Percentiles rank a stretch among this genome's conserved stretches.
phyloP scores from a whole-genome alignment of 2,797 vertebrate genomes.

The Pangasius sanitwongsei region DNA sequence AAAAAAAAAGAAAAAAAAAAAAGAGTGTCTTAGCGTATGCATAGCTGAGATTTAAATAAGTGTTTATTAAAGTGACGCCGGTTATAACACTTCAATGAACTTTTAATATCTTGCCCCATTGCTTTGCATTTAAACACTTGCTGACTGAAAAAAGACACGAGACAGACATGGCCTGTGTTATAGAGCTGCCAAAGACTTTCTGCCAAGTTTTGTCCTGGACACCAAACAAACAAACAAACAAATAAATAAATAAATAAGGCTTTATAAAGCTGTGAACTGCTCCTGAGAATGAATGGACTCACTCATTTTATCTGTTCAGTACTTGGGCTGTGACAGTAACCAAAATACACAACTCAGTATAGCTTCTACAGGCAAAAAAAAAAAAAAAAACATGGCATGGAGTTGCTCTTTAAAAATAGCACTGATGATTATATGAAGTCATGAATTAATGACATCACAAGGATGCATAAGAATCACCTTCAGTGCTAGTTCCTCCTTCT shows the following conservation, averaged over 20 bases:
- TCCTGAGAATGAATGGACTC: background rate
- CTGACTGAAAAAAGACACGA: background rate
- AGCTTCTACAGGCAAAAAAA: background rate
- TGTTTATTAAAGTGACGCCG: background rate
- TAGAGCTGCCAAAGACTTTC: background rate
- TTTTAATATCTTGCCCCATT: background rate
- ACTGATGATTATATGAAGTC: background rate
- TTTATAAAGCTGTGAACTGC: background rate
- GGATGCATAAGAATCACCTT: slow-evolving; percentile 78
- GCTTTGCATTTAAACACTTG: background rate
- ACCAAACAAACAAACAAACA: too few relatives aligned
- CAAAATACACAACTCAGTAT: background rate
- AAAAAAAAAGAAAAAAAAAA: too few relatives aligned
- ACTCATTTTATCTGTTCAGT: background rate
- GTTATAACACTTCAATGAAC: background rate
- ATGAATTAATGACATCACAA: background rate
- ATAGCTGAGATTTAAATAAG: background rate
- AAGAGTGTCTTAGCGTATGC: background rate
- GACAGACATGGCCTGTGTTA: background rate
- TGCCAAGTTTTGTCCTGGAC: too few relatives aligned
- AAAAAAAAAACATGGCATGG: too few relatives aligned
- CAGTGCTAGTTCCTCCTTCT: slow-evolving; percentile 85
- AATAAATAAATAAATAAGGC: background rate
- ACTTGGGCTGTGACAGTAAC: background rate
- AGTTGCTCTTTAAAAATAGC: background rate